phyloP scores from a whole-genome alignment of 2,113 vertebrate genomes.

The Lophochroa leadbeateri region DNA sequence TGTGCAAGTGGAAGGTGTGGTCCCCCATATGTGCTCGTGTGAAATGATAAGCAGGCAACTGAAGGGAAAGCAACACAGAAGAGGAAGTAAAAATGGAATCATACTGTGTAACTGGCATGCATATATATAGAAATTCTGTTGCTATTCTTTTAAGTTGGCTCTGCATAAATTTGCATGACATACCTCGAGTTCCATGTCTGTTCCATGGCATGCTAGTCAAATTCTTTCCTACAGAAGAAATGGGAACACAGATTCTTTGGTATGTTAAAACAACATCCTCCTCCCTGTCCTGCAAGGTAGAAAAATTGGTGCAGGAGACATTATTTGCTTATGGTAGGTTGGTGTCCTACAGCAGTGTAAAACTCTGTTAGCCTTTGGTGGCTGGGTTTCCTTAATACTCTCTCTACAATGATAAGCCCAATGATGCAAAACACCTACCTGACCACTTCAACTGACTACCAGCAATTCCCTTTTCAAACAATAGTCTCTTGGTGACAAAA shows the following conservation, averaged over 20 bases:
- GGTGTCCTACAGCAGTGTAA: background rate
- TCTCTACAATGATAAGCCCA: background rate
- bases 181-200: constrained; percentile 27
- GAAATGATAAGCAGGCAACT: constrained; percentile 29
- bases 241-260: background rate
- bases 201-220: background rate
- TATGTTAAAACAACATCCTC: background rate
- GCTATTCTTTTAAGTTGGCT: constrained; percentile 53
- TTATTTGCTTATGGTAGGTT: background rate
- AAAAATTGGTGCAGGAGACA: background rate
- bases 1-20: constrained; percentile 38
- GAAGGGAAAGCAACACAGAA: constrained; percentile 1
- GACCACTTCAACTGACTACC: background rate
- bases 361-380: background rate
- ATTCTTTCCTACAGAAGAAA: constrained; percentile 33
- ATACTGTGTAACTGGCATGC: constrained; percentile 10
- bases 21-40: constrained; percentile 22
- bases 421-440: background rate
- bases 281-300: background rate
- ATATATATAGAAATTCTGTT: constrained; percentile 48
- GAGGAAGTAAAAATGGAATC: constrained; percentile 48
- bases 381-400: background rate
- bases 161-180: constrained; percentile 52
- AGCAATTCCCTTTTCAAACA: background rate
- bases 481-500: background rate